Base-by-base conservation (phyloP, 37 sponge, comb jelly and placozoan species). In the Crambe crambe region DNA sequence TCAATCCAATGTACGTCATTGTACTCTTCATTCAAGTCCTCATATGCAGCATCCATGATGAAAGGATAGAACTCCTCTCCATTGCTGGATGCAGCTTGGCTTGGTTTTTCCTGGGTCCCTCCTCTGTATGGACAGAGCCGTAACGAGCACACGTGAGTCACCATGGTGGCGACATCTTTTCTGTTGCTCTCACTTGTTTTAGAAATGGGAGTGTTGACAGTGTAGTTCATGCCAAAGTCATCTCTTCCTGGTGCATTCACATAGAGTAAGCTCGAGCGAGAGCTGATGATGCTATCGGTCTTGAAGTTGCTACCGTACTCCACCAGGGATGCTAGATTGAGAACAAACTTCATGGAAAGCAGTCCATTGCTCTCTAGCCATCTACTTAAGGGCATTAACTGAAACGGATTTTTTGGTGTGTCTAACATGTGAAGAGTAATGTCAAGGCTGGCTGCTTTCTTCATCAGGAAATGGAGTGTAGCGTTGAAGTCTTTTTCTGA, bases 381-480 rank as follows among this genome's bases (percentile, higher is more conserved):
- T 56, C 83, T 64, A n/a, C 39, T 54, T 17, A 83, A 10, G 32
- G 83, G 67, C 47, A 74, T 29, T 62, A 75, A 37, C 12, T 34
- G 63, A 44, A 43, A 62, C 6, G 79, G 86, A 31, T 85, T 85
- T 39, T 85, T 85, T 18, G 37, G 40, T 32, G 79, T 58, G 44
- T 85, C 86, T 29, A 54, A 34, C 73, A 85, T 78, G 79, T 85
- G 86, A 6, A 85, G 43, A 25, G 61, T 85, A 43, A 85, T 85
- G 35, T 71, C 59, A 5, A 63, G 38, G 2, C 30, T 41, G 42
- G 47, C 42, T 4, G 65, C 86, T 8, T 72, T 35, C 17, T 78
- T 62, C 15, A 18, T 37, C 9, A 85, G 60, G 34, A 36, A 47
- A 38, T 73, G 79, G 26, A 85, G 63, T 2, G 86, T 78, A 5